phyloP scores from a whole-genome alignment of 1,140 invertebrate species.

The Nomia melanderi region DNA sequence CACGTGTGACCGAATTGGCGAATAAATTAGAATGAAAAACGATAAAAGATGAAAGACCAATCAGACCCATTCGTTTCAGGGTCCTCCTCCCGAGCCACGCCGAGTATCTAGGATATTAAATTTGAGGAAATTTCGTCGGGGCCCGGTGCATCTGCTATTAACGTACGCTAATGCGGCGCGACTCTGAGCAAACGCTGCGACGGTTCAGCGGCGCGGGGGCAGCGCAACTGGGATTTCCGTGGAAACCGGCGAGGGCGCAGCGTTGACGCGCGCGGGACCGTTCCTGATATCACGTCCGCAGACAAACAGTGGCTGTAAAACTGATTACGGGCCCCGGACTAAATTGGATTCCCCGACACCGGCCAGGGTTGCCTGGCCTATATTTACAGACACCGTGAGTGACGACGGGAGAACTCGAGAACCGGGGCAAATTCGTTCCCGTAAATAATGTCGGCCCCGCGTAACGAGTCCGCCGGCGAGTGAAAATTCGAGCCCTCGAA shows the following conservation, averaged over 20 bases:
- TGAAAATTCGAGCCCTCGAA: background rate
- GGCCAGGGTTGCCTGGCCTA: background rate
- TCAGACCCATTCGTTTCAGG: no score
- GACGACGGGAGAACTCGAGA: background rate
- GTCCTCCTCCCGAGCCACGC: no score
- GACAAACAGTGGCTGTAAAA: conserved; percentile 22
- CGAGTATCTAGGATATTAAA: conserved; percentile 43
- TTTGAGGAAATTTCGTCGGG: conserved; percentile 3
- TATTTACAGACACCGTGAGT: background rate
- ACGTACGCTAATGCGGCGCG: conserved; percentile 15
- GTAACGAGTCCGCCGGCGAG: background rate
- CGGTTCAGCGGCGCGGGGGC: background rate
- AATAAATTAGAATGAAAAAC: no score
- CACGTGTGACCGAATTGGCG: no score
- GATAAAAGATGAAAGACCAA: no score
- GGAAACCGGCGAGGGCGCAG: conserved; percentile 20
- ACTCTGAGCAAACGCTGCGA: conserved; percentile 29
- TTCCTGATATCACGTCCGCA: conserved; percentile 7
- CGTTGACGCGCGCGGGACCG: conserved; percentile 1
- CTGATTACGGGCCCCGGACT: background rate
- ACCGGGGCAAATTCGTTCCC: background rate
- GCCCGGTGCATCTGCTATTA: conserved; percentile 14
- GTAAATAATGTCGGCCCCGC: background rate
- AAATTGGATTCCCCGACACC: conserved; percentile 3
- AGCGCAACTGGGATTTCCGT: background rate